Conservation (phyloP, 2,797 vertebrate species). For the Syncerus caffer region DNA sequence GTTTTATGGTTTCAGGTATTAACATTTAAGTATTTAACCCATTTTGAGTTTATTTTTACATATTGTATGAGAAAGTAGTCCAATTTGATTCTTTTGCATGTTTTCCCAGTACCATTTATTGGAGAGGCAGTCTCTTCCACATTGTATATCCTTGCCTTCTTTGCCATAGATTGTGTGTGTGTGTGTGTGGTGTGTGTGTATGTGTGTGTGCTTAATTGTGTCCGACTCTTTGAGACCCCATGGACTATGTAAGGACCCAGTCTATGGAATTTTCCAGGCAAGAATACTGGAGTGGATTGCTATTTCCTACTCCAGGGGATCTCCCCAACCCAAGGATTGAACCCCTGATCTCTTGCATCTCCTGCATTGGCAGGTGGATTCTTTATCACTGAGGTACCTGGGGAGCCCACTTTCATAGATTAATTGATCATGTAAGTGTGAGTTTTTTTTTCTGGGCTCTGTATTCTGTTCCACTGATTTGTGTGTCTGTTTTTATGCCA, state of each 20-base stretch:
- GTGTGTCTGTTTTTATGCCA: not conserved
- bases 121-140: not conserved
- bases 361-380: not conserved
- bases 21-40: not conserved
- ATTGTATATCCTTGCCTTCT: not conserved
- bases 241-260: not conserved
- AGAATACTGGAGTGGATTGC: not conserved
- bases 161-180: not conserved
- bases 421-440: not conserved
- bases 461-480: not conserved
- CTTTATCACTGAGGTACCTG: not conserved
- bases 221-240: not conserved
- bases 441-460: not conserved
- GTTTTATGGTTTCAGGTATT: not conserved
- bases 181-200: not conserved
- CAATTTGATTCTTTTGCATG: not conserved
- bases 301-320: not conserved
- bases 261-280: not conserved
- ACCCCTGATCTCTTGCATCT: not conserved
- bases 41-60: not conserved
- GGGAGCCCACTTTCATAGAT: not conserved
- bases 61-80: not conserved
- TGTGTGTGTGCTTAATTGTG: too few species aligned
- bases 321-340: not conserved
- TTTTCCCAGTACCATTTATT: not conserved